Percentiles rank a stretch among this genome's conserved stretches.
These are phyloP conservation scores for Neuroscelio doddi DNA, from an alignment of 2,888 invertebrate genomes.

Conservation along the genomic window DNA sequence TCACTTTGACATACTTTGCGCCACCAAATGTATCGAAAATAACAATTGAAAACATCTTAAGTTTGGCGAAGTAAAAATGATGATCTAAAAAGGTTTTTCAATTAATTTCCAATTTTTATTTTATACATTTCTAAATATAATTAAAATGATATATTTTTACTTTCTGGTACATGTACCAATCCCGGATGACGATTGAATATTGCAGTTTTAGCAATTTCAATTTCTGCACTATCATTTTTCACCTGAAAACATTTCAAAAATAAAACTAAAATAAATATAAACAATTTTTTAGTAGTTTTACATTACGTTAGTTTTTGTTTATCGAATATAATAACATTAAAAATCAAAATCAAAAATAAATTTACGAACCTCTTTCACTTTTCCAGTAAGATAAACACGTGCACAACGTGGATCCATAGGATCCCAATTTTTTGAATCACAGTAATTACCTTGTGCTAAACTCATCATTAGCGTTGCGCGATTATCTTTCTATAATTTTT, in stretches of 20 bases:
- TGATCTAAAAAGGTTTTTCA: constrained; percentile 76
- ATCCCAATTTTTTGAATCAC: constrained; percentile 77
- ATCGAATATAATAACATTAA: no score
- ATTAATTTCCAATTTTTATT: no score
- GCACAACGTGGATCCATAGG: constrained; percentile 86
- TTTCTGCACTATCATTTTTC: constrained; percentile 75
- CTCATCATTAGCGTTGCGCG: constrained; percentile 80
- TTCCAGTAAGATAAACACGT: constrained; percentile 80
- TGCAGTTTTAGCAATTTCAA: constrained; percentile 76
- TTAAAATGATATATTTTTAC: constrained; percentile 39
- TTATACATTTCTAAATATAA: no score
- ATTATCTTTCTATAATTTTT: constrained; percentile 74
- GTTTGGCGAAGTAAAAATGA: constrained; percentile 84
- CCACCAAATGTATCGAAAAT: constrained; percentile 89
- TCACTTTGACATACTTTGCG: constrained; percentile 78
- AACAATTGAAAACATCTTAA: constrained; percentile 82
- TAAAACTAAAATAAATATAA: not conserved
- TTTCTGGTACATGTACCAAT: constrained; percentile 78
- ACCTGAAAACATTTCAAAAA: constrained; percentile 70
- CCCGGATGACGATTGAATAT: constrained; percentile 82
- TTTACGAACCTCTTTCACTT: constrained; percentile 77
- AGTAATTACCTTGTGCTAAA: constrained; percentile 80
- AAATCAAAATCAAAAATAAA: no score
- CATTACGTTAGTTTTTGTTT: no score
- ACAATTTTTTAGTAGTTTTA: not conserved